Evolutionary conservation across 2,888 invertebrate species (phyloP), one percentile per base, ranked within the genome.

Genomic region (Drosophila yooni): DNA sequence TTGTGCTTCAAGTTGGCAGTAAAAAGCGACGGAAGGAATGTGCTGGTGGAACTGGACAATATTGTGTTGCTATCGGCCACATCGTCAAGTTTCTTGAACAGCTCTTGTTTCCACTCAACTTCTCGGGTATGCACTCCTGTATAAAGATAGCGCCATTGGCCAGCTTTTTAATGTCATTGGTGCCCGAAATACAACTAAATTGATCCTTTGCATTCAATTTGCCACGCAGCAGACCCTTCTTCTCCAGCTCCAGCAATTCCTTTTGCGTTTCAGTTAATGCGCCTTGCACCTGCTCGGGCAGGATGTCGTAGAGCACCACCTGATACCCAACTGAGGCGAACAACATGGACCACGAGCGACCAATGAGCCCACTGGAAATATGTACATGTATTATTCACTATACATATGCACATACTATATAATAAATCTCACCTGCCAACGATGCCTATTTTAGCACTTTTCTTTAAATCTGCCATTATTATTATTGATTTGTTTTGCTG

Each of bases 291-390:
- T 97, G 97, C 76, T 96, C 94, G 1, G 95, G 94, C 43, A 96
- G 94, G 60, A 97, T 96, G 90, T 99, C 99, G 92, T 96, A 99
- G 57, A 99, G 94, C 18, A 94, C 94, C 34, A 99, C 99, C 91
- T 96, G 94, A 93, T 98, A 99, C 13, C 98, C 99, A 7, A 96
- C 97, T 11, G 97, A 96, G 0, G 98, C 98, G 93, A 98, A 99
- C 40, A 99, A 94, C 98, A 99, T 99, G 0, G 99, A 97, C 98
- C 98, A 99, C 87, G 98, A 98, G 65, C 97, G 95, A 3, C 99
- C 99, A 87, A 99, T 99, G 61, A 99, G 94, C 3, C 99, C 99
- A 92, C 99, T 99, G 43, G 1, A 57, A 40, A 46, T 2, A 53
- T 25, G n/a, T 15, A 18, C 11, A 36, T 13, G 5, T 18, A 27